phyloP scores from a whole-genome alignment of 2,797 vertebrate genomes.

The Poecilia velifera region DNA sequence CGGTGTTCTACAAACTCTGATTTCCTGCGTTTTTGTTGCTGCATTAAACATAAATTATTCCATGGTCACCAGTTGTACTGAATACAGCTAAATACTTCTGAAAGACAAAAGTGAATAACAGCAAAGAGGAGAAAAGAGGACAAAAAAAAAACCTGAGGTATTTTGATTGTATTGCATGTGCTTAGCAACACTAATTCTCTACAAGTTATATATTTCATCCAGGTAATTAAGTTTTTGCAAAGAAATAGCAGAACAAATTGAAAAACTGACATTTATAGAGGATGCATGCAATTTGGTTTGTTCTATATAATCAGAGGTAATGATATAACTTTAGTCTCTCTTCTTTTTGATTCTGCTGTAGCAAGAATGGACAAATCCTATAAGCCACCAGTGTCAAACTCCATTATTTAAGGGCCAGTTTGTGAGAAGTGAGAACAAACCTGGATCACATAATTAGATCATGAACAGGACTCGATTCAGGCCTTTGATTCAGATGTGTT shows the following conservation, averaged over 20 bases:
- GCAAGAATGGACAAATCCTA: neutral
- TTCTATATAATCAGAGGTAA: neutral
- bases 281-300: neutral
- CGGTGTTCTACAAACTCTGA: no score
- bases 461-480: no score
- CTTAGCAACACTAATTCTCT: neutral
- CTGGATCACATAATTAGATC: neutral
- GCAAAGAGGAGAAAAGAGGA: neutral
- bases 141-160: neutral
- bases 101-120: neutral
- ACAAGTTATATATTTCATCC: neutral
- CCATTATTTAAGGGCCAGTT: neutral
- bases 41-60: no score
- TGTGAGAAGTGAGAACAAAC: neutral
- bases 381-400: neutral
- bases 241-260: neutral
- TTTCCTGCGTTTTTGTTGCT: no score
- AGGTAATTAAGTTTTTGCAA: neutral
- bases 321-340: neutral
- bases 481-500: neutral
- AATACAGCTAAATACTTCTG: neutral
- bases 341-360: neutral
- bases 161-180: neutral
- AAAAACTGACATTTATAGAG: neutral
- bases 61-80: neutral